Base-by-base conservation (phyloP, 2,797 vertebrate genomes). In the Percopsis omiscomaycus region DNA sequence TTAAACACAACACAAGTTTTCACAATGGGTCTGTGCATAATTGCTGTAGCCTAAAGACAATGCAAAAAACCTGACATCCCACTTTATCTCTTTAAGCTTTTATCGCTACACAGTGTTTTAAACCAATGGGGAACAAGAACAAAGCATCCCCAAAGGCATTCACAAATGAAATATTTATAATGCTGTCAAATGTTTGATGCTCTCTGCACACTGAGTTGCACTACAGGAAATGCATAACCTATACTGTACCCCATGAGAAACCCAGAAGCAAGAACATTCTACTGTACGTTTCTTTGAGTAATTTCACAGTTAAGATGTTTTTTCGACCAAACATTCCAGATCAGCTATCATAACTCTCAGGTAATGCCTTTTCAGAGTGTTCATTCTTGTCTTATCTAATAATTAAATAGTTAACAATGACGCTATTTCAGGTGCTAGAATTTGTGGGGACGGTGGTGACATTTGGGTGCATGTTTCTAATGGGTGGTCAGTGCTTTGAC, bases 131-230 rank as follows among this genome's bases (percentile, higher is more conserved):
- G 73, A 74, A 71, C 37, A 50, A 55, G 67, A 80, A 79, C 77
- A 84, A 84, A 87, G 72, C 51, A 45, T 63, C 45, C 45, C 72
- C 71, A 66, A 83, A 85, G 71, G 61, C 73, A 80, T 73, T 81
- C 48, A 74, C 54, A 71, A 64, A 77, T 86, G 45, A 84, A 81
- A 89, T 89, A 89, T 89, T 87, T 78, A 84, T 78, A 65, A 64
- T 49, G 59, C 78, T 84, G 72, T 52, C 63, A 79, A 72, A 75
- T 77, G 76, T 80, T 82, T 81, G 70, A 79, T 80, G 79, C 79
- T 77, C 63, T 68, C 61, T 69, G 63, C 62, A 71, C 70, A 53
- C 61, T 67, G 59, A 65, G 74, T 51, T 69, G 71, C 55, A 58
- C 37, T 46, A 82, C 44, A 79, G 55, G 69, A 37, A 65, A 58